Conservation (phyloP, 2,797 vertebrate genomes). For the Semotilus atromaculatus region DNA sequence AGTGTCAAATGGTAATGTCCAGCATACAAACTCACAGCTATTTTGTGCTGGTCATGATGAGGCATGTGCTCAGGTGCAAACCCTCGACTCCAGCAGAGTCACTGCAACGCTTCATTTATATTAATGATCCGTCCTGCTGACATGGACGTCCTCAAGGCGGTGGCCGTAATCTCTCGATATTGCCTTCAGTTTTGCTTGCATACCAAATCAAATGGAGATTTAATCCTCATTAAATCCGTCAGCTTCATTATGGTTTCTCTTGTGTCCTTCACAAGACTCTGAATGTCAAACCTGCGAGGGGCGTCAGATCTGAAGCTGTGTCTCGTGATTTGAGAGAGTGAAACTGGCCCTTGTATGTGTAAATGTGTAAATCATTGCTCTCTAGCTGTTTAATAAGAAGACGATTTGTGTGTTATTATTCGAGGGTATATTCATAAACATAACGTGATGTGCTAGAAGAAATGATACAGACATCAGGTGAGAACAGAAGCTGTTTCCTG, state of each 20-base stretch:
- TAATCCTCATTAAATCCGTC: constrained; percentile 24
- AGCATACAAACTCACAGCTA: background rate
- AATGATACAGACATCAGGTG: background rate
- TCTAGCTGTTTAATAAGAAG: background rate
- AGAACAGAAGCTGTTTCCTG: background rate
- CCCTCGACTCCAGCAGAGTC: background rate
- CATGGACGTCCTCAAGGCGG: background rate
- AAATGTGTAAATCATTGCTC: background rate
- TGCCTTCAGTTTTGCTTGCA: background rate
- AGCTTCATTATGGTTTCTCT: constrained; percentile 1
- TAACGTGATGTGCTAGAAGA: background rate
- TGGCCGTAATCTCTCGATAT: background rate
- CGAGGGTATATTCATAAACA: background rate
- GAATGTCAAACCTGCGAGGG: constrained; percentile 18
- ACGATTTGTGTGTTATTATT: background rate
- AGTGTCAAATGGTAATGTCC: background rate
- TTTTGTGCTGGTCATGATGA: background rate
- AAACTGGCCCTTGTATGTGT: background rate
- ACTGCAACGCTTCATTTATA: background rate
- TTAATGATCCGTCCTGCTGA: constrained; percentile 30
- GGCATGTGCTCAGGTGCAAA: constrained; percentile 27
- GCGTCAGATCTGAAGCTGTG: background rate
- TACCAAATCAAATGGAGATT: constrained; percentile 17
- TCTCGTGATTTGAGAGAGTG: background rate
- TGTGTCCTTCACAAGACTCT: constrained; percentile 24